A percentile compares a stretch with the other conserved stretches of the same genome.
These are phyloP conservation scores for Microchirus variegatus DNA, from an alignment of 2,797 vertebrate species.

Conservation along the genomic window DNA sequence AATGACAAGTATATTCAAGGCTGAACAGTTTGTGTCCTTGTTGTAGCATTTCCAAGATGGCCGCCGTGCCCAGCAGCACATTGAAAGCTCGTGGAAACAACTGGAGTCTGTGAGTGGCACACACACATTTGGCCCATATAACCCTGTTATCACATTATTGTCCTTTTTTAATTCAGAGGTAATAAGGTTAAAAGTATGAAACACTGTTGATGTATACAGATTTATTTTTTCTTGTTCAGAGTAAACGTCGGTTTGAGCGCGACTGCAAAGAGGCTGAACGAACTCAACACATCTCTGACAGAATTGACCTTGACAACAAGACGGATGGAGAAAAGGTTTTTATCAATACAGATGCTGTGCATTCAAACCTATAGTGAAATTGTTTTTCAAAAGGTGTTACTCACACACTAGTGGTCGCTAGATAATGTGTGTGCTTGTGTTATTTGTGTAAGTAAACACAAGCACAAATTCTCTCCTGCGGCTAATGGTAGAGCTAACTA, in stretches of 20 bases:
- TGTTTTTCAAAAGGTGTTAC: too few relatives aligned
- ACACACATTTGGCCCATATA: too few relatives aligned
- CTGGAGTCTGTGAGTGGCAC: slow-evolving; percentile 91
- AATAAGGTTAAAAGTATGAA: too few relatives aligned
- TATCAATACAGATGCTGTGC: not conserved
- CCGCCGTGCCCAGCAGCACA: slow-evolving; percentile 94
- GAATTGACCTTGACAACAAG: slow-evolving; percentile 95
- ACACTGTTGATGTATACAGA: not conserved
- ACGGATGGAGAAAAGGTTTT: slow-evolving; percentile 93
- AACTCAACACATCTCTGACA: slow-evolving; percentile 92
- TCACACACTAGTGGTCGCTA: too few relatives aligned
- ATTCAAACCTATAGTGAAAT: too few relatives aligned
- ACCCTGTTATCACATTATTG: too few relatives aligned
- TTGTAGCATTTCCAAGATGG: slow-evolving; percentile 94
- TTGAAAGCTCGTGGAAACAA: slow-evolving; percentile 97
- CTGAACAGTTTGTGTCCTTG: not conserved
- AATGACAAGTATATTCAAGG: too few relatives aligned
- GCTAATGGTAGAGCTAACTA: too few relatives aligned
- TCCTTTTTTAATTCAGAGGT: too few relatives aligned
- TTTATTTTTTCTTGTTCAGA: slow-evolving; percentile 72
- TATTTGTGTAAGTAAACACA: too few relatives aligned
- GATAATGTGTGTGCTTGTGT: too few relatives aligned
- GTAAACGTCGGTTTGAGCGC: slow-evolving; percentile 92
- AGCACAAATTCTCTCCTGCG: too few relatives aligned
- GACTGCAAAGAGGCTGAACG: slow-evolving; percentile 96